Evolutionary conservation across 2,888 invertebrate species (phyloP).

Genomic region (Polyommatus icarus): DNA sequence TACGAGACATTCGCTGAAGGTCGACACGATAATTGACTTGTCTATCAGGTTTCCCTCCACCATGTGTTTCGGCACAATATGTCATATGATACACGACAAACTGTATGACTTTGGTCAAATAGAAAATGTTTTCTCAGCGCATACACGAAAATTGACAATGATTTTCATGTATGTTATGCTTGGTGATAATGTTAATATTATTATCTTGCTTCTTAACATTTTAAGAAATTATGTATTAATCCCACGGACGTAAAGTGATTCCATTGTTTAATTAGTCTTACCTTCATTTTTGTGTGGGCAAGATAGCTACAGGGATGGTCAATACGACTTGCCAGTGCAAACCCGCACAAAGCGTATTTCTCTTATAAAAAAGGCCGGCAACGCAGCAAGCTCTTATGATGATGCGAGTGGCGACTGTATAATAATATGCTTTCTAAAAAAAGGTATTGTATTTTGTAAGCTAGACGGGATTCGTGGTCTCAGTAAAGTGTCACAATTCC

Average conservation of each 20-base stretch:
- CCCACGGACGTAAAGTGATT: no score
- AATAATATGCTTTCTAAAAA: no score
- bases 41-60: background rate
- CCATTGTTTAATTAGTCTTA: background rate
- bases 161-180: background rate
- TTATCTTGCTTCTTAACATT: background rate
- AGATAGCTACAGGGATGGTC: no score
- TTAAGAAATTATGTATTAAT: background rate
- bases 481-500: background rate
- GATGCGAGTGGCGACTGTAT: no score
- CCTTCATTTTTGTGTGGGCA: background rate
- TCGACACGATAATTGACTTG: conserved; percentile 18
- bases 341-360: no score
- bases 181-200: no score
- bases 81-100: conserved; percentile 2
- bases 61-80: conserved; percentile 7
- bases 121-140: background rate
- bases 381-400: no score
- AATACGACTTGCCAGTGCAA: no score
- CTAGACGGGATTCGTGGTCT: background rate
- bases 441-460: no score
- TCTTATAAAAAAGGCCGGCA: no score
- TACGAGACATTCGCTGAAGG: conserved; percentile 6
- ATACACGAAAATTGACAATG: background rate
- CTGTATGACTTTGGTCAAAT: background rate